Base-by-base conservation (phyloP, 2,113 vertebrate genomes). In the Toxotes chatareus region DNA sequence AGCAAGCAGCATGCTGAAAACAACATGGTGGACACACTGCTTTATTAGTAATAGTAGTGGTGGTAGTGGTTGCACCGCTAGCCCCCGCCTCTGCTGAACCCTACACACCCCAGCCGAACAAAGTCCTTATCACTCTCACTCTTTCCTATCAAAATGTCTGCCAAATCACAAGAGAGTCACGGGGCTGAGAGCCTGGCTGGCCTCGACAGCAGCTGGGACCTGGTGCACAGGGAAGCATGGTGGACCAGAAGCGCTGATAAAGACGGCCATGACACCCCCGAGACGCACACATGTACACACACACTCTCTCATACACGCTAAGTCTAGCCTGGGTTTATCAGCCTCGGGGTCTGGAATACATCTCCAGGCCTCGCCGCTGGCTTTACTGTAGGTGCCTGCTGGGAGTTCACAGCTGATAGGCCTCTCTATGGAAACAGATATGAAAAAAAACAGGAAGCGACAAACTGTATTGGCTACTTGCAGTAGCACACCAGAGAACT, bases 131-230 rank as follows among this genome's bases (percentile, higher is more conserved):
- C 91, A 53, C 87, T 74, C 84, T 69, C 88, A 62, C 90, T 89
- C 70, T 80, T 75, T 90, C 88, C 91, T 93, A 93, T 92, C 92
- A 90, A 93, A 93, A 93, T 91, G 93, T 92, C 93, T 88, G 89
- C 91, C 91, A 88, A 89, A 90, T 92, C 92, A 92, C 89, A 87
- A 89, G 92, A 90, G 88, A 92, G 91, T 92, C 92, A 92, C 72
- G 63, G 89, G 92, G 83, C 89, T 78, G 85, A 72, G 85, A 91
- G 90, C 34, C 74, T 61, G 80, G 65, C 74, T 68, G 85, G 85
- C 85, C 88, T 89, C 61, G 38, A 61, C 88, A 71, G 44, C 81
- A 85, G 65, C 86, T 16, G 12, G 63, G 85, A 86, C 85, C 76
- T 34, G 82, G 77, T 83, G 85, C 72, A 69, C 61, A 2, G 86